Evolutionary conservation across 1,140 invertebrate genomes (phyloP).

Genomic region (Drosophila equinoxialis): DNA sequence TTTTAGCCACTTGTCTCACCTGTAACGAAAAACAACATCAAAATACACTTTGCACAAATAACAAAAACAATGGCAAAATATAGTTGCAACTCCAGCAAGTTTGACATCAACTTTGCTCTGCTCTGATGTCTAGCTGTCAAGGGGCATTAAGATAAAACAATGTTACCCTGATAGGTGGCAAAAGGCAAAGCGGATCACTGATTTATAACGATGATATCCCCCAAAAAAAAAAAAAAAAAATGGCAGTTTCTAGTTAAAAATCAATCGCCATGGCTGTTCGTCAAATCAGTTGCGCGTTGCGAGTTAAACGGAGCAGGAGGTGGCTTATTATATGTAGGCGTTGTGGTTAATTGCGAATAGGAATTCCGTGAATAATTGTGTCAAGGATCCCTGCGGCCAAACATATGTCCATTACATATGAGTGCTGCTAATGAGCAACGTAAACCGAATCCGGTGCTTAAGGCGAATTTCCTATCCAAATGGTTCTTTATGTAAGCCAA

Average conservation of each 20-base stretch:
- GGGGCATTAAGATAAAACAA: constrained; percentile 72
- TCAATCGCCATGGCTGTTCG: constrained; percentile 41
- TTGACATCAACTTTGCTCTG: background rate
- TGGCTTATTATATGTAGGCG: constrained; percentile 28
- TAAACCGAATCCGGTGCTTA: constrained; percentile 74
- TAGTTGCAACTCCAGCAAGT: constrained; percentile 30
- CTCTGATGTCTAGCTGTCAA: constrained; percentile 71
- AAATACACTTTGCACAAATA: constrained; percentile 49
- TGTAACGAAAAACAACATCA: constrained; percentile 43
- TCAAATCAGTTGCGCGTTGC: constrained; percentile 54
- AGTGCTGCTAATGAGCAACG: constrained; percentile 46
- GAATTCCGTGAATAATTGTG: constrained; percentile 21
- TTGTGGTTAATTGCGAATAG: background rate
- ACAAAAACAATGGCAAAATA: too few relatives aligned
- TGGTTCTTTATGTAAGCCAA: constrained; percentile 80
- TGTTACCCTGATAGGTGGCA: constrained; percentile 47
- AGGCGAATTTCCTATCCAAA: constrained; percentile 78
- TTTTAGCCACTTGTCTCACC: background rate
- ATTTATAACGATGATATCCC: constrained; percentile 68
- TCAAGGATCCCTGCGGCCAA: constrained; percentile 46
- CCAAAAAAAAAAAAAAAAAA: constrained; percentile 10
- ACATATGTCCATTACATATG: constrained; percentile 43
- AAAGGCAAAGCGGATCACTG: constrained; percentile 57
- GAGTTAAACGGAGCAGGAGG: constrained; percentile 39
- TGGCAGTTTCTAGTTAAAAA: constrained; percentile 59